A percentile compares a stretch with the other conserved stretches of the same genome.
phyloP scores from a whole-genome alignment of 2,888 invertebrate species.

The Heliothis peltigera region DNA sequence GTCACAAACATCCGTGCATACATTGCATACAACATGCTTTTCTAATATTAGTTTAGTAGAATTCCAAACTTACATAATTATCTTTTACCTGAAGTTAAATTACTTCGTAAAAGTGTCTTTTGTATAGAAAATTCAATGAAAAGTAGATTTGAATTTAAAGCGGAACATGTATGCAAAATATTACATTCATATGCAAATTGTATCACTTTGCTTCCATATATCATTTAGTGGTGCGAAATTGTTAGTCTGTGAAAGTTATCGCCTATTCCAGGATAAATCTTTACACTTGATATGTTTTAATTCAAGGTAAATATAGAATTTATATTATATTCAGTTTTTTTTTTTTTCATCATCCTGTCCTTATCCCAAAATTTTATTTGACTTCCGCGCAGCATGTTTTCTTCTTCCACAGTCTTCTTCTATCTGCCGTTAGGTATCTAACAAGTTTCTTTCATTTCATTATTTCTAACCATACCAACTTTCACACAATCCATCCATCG shows the following conservation, averaged over 20 bases:
- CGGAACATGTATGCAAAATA: conserved; percentile 55
- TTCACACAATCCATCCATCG: no score
- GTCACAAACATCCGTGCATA: no score
- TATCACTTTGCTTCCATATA: conserved; percentile 41
- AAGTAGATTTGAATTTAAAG: conserved; percentile 58
- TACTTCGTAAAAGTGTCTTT: conserved; percentile 21
- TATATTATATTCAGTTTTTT: no score
- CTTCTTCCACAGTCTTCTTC: no score
- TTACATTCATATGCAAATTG: conserved; percentile 57
- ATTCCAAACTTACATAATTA: conserved; percentile 14
- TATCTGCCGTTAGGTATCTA: no score
- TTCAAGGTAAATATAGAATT: background rate
- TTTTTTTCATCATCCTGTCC: no score
- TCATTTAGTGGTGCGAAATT: conserved; percentile 45
- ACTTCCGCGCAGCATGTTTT: no score
- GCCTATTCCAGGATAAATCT: conserved; percentile 17
- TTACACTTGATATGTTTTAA: conserved; percentile 18
- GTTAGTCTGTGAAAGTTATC: conserved; percentile 44
- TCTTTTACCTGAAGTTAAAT: conserved; percentile 8
- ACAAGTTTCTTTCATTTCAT: no score
- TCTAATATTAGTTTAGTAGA: no score
- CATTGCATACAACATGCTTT: no score
- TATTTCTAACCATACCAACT: no score
- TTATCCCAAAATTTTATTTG: no score
- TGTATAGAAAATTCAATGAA: conserved; percentile 29